Percentiles rank a stretch among this genome's conserved stretches.
Conservation (phyloP, 64 coral and sea anemone species). For the Catalaphyllia jardinei region DNA sequence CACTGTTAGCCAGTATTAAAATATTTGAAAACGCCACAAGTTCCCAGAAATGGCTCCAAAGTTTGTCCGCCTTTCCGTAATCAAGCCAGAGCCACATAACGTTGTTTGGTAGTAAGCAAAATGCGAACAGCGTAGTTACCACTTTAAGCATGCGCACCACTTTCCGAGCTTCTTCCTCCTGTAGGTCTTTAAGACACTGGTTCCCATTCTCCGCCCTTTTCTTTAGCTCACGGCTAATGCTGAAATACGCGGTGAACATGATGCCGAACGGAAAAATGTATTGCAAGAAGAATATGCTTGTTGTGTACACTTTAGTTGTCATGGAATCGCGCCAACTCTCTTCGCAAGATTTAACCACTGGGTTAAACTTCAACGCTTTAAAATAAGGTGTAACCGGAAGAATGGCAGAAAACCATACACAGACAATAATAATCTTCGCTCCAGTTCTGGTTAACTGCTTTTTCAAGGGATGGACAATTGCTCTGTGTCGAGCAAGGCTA, state of each 20-base stretch:
- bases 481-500: conserved; percentile 12
- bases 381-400: background rate
- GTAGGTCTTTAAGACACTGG: background rate
- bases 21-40: conserved; percentile 27
- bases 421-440: background rate
- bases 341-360: background rate
- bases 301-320: conserved; percentile 21
- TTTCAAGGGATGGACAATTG: conserved; percentile 36
- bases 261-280: conserved; percentile 32
- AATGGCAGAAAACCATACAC: conserved; percentile 13
- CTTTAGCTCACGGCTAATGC: conserved; percentile 12
- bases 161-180: conserved; percentile 24
- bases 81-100: conserved; percentile 43
- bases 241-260: conserved; percentile 18
- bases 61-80: conserved; percentile 31
- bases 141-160: conserved; percentile 33
- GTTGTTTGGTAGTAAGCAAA: conserved; percentile 28
- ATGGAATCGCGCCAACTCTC: conserved; percentile 12
- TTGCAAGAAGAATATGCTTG: background rate
- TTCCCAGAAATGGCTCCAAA: conserved; percentile 31
- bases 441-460: background rate
- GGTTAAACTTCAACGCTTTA: conserved; percentile 3
- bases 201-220: conserved; percentile 5
- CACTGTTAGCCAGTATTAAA: conserved; percentile 39
- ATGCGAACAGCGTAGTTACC: conserved; percentile 25